Percentiles rank a stretch among this genome's conserved stretches.
phyloP scores from a whole-genome alignment of 2,797 vertebrate genomes.

The Hippocampus kuda region DNA sequence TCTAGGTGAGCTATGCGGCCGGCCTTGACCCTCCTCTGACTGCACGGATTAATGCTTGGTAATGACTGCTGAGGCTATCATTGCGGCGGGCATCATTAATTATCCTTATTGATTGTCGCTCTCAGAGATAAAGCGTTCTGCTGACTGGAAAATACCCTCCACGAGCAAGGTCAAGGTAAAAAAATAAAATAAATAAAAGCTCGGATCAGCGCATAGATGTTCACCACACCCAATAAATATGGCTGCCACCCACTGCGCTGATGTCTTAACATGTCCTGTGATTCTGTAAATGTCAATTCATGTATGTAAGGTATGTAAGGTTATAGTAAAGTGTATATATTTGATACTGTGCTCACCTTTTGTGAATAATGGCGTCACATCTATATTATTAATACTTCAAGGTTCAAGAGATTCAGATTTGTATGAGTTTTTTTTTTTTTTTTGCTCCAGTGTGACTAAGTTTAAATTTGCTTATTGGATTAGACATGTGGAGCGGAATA shows the following conservation, averaged over 20 bases:
- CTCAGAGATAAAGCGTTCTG: conserved; percentile 99
- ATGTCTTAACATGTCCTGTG: background rate
- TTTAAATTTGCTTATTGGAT: too few species aligned
- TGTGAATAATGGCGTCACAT: too few species aligned
- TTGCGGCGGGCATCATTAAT: conserved; percentile 99
- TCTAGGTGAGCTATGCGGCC: conserved; percentile 87
- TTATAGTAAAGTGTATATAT: background rate
- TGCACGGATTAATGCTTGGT: conserved; percentile 96
- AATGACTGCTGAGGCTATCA: conserved; percentile 99
- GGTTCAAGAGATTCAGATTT: background rate
- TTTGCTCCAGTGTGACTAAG: too few species aligned
- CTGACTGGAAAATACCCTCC: conserved; percentile 98
- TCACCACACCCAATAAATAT: conserved; percentile 79
- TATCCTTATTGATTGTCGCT: conserved; percentile 99
- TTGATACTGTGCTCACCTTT: background rate
- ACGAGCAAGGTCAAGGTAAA: conserved; percentile 95
- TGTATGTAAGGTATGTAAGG: too few species aligned
- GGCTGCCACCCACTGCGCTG: conserved; percentile 36
- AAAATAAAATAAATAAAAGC: conserved; percentile 75
- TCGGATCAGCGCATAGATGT: conserved; percentile 74
- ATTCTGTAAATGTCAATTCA: background rate
- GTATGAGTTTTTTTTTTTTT: too few species aligned
- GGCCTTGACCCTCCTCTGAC: conserved; percentile 97
- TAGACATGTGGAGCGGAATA: too few species aligned
- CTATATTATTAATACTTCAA: background rate